Evolutionary conservation across 2,113 vertebrate genomes (phyloP).

Genomic region (Neomonachus schauinslandi): DNA sequence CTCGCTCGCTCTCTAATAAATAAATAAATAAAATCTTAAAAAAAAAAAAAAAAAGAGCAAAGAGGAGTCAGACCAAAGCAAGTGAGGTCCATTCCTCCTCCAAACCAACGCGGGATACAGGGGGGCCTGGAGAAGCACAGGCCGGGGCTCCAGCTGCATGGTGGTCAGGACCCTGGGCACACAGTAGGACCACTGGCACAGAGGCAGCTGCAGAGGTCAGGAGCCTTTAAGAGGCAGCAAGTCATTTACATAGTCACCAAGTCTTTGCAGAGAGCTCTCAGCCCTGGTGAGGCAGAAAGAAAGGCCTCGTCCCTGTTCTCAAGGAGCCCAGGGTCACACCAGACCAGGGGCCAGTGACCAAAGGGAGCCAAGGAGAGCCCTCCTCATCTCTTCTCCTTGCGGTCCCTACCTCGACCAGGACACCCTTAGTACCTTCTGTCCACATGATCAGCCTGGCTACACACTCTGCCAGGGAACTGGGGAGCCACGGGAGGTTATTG

Average conservation of each 20-base stretch:
- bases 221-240: neutral
- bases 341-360: neutral
- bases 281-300: neutral
- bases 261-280: neutral
- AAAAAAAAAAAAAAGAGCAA: neutral
- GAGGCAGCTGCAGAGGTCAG: neutral
- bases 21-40: no score
- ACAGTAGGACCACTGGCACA: neutral
- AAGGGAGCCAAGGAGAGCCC: neutral
- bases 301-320: neutral
- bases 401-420: neutral
- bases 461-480: neutral
- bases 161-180: neutral
- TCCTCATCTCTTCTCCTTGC: neutral
- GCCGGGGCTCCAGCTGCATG: fast-evolving
- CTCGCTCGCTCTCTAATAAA: no score
- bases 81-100: fast-evolving
- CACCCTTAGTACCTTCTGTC: no score
- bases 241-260: neutral
- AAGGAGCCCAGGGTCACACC: neutral
- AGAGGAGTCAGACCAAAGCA: neutral
- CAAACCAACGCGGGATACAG: fast-evolving
- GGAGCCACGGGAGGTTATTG: neutral
- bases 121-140: neutral
- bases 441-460: neutral